Conservation (phyloP, 2,113 vertebrate genomes). For the Leucosticte australis region DNA sequence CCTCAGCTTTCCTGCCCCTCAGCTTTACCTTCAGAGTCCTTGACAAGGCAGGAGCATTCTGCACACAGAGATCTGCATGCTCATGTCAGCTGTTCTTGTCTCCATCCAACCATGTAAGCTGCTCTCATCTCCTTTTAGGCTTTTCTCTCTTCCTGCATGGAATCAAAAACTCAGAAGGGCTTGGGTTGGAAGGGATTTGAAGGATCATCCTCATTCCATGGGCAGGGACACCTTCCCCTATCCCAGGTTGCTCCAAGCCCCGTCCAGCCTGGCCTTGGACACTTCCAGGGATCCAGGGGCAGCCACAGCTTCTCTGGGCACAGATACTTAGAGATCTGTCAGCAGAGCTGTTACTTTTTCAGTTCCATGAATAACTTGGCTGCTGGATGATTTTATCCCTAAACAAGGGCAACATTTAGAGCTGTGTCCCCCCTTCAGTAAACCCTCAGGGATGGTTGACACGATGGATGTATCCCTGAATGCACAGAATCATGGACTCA, state of each 20-base stretch:
- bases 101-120: neutral
- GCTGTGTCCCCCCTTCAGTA: neutral
- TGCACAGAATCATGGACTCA: no score
- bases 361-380: neutral
- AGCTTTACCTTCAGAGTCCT: neutral
- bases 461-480: neutral
- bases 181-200: neutral
- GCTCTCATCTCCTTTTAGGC: neutral
- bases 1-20: neutral
- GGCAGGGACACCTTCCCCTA: neutral
- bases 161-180: neutral
- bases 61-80: neutral
- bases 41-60: neutral
- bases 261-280: accelerated
- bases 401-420: neutral
- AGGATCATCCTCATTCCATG: neutral
- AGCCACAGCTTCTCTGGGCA: neutral
- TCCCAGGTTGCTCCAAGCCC: accelerated
- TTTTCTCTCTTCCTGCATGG: neutral
- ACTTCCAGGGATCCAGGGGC: neutral
- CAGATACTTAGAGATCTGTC: neutral
- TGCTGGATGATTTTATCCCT: neutral
- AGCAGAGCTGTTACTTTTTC: neutral
- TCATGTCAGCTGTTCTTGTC: neutral
- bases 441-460: neutral